Percentiles rank a stretch among this genome's conserved stretches.
Conservation (phyloP, 2,797 vertebrate genomes). For the Ispidina lecontei region DNA sequence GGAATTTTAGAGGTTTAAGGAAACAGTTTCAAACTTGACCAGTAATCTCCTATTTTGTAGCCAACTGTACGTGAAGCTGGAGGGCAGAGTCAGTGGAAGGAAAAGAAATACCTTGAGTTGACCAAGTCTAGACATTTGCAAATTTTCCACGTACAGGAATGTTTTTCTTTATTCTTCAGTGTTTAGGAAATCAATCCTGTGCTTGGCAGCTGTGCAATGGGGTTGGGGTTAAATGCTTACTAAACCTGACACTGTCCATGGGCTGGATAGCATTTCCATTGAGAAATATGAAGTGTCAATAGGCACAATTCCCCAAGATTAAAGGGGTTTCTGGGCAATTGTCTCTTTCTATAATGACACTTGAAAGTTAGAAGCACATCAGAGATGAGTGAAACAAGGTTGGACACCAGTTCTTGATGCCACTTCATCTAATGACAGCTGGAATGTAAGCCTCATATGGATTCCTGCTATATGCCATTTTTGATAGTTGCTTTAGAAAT, state of each 20-base stretch:
- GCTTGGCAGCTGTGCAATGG: neutral
- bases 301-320: neutral
- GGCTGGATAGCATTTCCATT: neutral
- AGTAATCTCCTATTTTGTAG: neutral
- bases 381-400: neutral
- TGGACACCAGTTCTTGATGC: neutral
- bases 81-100: neutral
- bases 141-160: neutral
- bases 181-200: neutral
- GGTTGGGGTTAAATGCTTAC: neutral
- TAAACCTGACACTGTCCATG: neutral
- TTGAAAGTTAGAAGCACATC: neutral
- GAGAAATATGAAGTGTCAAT: neutral
- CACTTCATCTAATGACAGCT: neutral
- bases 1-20: constrained; percentile 17
- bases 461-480: neutral
- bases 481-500: neutral
- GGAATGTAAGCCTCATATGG: fast-evolving
- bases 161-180: neutral
- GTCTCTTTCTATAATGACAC: neutral
- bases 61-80: neutral
- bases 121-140: neutral
- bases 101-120: neutral
- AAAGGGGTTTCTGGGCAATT: neutral
- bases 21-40: neutral